Percentiles rank a stretch among this genome's conserved stretches.
These are phyloP conservation scores for Phalacrocorax brasilianus DNA, from an alignment of 2,113 vertebrate species.

Conservation along the genomic window DNA sequence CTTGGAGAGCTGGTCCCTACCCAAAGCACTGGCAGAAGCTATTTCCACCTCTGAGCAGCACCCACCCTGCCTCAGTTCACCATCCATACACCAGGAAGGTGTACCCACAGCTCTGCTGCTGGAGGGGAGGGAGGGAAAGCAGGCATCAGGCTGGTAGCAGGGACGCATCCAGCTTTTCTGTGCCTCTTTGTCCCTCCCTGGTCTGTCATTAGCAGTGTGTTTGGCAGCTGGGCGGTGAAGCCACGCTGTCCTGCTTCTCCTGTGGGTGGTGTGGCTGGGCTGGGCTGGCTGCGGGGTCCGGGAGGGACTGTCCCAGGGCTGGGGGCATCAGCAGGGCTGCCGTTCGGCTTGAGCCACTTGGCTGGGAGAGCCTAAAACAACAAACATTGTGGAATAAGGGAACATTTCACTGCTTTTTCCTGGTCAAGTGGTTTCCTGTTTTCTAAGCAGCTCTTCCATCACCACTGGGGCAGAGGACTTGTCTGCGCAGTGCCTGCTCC, in stretches of 20 bases:
- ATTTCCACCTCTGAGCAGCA: neutral
- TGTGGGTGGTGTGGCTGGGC: neutral
- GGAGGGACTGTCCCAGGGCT: neutral
- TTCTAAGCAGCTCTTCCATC: constrained; percentile 22
- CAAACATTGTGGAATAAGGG: constrained; percentile 13
- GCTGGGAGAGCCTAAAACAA: constrained; percentile 37
- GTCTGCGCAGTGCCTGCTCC: neutral
- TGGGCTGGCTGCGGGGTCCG: neutral
- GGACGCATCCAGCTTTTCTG: neutral
- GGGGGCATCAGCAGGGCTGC: neutral
- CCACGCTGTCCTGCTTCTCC: constrained; percentile 27
- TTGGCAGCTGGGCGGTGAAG: neutral
- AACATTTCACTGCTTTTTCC: neutral
- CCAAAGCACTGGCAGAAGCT: neutral
- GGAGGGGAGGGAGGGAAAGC: neutral
- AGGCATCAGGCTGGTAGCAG: neutral
- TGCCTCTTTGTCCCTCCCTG: neutral
- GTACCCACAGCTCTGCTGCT: neutral
- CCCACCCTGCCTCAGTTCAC: neutral
- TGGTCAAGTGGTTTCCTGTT: constrained; percentile 45
- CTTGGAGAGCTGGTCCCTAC: neutral
- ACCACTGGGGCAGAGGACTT: constrained; percentile 11
- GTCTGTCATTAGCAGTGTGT: neutral
- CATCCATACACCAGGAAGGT: neutral
- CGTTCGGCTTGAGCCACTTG: neutral